Conservation (phyloP, 2,797 vertebrate species). For the Sylvia borin region DNA sequence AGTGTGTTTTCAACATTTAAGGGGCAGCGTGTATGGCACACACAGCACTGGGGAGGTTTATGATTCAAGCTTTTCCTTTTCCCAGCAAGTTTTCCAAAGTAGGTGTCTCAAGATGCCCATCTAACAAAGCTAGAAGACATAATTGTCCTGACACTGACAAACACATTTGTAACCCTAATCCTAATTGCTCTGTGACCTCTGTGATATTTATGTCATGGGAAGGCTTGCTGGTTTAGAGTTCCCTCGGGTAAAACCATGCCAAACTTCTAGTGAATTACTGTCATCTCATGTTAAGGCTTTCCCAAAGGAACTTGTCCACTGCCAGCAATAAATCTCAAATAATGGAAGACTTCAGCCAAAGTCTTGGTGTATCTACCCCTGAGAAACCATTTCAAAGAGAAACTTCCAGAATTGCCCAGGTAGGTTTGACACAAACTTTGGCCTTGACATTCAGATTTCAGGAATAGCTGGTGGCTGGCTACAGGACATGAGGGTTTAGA, state of each 20-base stretch:
- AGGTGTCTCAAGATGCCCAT: not conserved
- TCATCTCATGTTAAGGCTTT: conserved; percentile 22
- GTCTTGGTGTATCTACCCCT: not conserved
- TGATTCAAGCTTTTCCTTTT: not conserved
- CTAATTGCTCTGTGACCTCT: conserved; percentile 40
- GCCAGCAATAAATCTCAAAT: conserved; percentile 16
- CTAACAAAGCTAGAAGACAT: not conserved
- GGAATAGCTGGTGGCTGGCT: not conserved
- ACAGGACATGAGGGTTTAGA: not conserved
- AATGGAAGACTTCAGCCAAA: conserved; percentile 3
- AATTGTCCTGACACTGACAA: conserved; percentile 34
- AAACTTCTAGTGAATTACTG: conserved; percentile 25
- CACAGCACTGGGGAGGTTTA: not conserved
- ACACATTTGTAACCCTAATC: conserved; percentile 40
- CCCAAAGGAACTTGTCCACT: not conserved
- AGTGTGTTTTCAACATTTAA: not conserved
- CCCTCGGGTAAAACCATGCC: conserved; percentile 17
- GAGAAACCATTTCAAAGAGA: not conserved
- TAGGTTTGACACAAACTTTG: not conserved
- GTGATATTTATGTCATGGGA: not conserved
- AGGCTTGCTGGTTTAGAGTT: conserved; percentile 1
- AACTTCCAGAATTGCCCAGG: not conserved
- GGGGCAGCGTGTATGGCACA: not conserved
- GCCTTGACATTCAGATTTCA: not conserved
- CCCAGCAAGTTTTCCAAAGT: not conserved